Base-by-base conservation (phyloP, 2,888 invertebrate species). In the Tortricodes alternella region DNA sequence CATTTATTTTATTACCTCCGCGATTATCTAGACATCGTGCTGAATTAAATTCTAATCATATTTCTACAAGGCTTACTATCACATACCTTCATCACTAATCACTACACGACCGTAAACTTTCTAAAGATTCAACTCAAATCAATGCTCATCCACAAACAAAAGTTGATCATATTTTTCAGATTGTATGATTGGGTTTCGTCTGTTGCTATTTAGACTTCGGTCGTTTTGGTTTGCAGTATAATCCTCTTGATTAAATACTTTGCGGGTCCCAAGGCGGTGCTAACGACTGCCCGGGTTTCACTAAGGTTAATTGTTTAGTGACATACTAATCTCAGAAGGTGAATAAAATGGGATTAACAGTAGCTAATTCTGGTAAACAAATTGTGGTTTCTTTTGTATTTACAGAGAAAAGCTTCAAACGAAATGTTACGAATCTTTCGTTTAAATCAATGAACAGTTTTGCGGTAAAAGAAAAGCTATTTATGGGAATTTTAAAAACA, bases 291-390 rank as follows among this genome's bases (percentile, higher is more conserved):
- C 15, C 13, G 23, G 29, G 27, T 49, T 19, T 23, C 49, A 29
- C 37, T 50, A 50, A 34, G 44, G 56, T 56, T 56, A 56, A 50
- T 56, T 56, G 56, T 56, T 50, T 50, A 56, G 56, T 50, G 50
- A 56, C 56, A 50, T 44, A 43, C 50, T 50, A 44, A 50, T 56
- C 56, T 38, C 44, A 50, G 44, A 49, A 32, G 53, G 48, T 48
- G 27, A 39, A 48, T 46, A 39, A 53, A 29, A 53, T 38, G 19
- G 13, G 48, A 53, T 41, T 53, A 34, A 46, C 34, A 11, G 15
- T 9, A 39, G 34, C 16, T 32, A 24, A 34, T 32, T 16, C 15
- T 23, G 39, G 39, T n/a, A 34, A 41, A 41, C 15, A 34, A 32
- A 27, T 38, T 4, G 41, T 9, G 35, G 46, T 37, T 38, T 38